A percentile compares a stretch with the other conserved stretches of the same genome.
phyloP scores from a whole-genome alignment of 2,888 invertebrate genomes.

The Cactoblastis cactorum region DNA sequence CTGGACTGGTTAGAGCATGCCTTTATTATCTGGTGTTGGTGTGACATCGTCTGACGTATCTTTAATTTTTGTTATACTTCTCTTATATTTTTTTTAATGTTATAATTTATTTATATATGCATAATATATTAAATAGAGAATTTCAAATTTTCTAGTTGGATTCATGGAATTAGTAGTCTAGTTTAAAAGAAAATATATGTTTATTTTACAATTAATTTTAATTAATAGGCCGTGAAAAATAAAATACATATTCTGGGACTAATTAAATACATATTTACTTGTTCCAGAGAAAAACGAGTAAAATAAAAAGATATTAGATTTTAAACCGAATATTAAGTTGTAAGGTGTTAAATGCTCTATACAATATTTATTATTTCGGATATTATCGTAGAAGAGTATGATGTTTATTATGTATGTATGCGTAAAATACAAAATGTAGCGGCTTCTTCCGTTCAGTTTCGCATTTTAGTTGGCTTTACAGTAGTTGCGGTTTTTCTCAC shows the following conservation, averaged over 20 bases:
- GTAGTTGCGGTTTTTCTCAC: conserved; percentile 24
- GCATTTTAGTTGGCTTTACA: conserved; percentile 51
- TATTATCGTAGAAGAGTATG: conserved; percentile 20
- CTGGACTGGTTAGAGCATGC: conserved; percentile 43
- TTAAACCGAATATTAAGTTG: conserved; percentile 11
- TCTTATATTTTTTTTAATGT: no score
- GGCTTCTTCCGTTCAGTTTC: conserved; percentile 49
- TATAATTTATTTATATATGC: no score
- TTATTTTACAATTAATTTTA: no score
- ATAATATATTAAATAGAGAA: no score
- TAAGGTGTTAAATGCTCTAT: conserved; percentile 2
- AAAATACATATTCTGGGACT: no score
- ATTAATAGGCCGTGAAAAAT: no score
- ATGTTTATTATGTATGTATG: conserved; percentile 33
- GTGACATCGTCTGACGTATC: conserved; percentile 62
- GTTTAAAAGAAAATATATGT: no score
- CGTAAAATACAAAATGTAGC: conserved; percentile 57
- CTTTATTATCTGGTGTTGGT: conserved; percentile 63
- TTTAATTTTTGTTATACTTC: conserved; percentile 29
- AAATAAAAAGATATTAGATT: conserved; percentile 10
- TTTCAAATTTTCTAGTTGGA: no score
- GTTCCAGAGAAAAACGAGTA: no score
- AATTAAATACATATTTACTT: no score
- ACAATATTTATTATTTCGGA: neutral
- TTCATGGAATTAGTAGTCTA: no score